Percentiles rank a stretch among this genome's conserved stretches.
phyloP scores from a whole-genome alignment of 2,113 vertebrate genomes.

The Festucalex cinctus region DNA sequence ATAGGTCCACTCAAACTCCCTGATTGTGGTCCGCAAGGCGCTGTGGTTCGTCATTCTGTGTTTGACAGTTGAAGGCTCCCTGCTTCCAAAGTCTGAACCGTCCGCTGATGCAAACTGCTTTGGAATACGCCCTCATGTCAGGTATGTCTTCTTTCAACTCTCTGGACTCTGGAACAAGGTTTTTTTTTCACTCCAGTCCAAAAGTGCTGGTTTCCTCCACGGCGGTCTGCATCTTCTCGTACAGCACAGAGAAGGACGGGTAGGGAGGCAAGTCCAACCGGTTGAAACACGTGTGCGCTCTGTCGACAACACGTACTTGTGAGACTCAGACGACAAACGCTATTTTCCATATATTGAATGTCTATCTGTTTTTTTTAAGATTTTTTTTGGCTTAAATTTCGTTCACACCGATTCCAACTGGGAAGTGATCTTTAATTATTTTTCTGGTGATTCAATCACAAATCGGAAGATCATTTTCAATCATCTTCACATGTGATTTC shows the following conservation, averaged over 20 bases:
- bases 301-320: constrained; percentile 43
- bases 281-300: constrained; percentile 95
- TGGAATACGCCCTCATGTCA: background rate
- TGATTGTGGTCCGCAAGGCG: constrained; percentile 12
- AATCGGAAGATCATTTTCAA: too few relatives aligned
- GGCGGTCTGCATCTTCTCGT: constrained; percentile 91
- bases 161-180: background rate
- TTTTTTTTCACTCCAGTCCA: constrained; percentile 80
- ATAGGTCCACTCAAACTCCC: background rate
- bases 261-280: constrained; percentile 92
- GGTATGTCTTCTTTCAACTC: too few relatives aligned
- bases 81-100: background rate
- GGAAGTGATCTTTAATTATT: too few relatives aligned
- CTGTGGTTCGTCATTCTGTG: background rate
- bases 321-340: background rate
- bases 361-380: too few relatives aligned
- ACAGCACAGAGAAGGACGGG: constrained; percentile 90
- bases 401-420: too few relatives aligned
- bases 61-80: background rate
- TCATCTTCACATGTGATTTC: too few relatives aligned
- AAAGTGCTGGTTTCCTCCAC: constrained; percentile 96
- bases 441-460: too few relatives aligned
- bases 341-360: too few relatives aligned
- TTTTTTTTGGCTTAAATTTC: too few relatives aligned
- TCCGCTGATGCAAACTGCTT: background rate